A percentile compares a stretch with the other conserved stretches of the same genome.
Conservation (phyloP, 2,113 vertebrate genomes). For the Rhea pennata region DNA sequence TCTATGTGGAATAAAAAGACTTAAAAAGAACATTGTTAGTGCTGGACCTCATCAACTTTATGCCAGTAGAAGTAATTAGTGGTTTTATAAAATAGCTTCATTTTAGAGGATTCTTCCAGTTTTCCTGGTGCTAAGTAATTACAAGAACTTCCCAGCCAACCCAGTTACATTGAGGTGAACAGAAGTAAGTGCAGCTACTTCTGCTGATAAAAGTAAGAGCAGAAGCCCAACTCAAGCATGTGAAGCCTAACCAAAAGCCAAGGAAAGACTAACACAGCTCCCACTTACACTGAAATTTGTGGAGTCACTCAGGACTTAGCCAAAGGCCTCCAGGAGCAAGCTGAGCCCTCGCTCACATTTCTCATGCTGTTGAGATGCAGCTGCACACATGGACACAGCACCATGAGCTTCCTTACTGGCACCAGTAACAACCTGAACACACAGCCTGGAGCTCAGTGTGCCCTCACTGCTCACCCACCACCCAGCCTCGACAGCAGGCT, state of each 20-base stretch:
- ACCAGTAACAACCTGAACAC: fast-evolving
- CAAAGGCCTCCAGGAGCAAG: not conserved
- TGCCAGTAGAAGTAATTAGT: not conserved
- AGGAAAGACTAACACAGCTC: not conserved
- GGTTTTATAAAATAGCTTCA: not conserved
- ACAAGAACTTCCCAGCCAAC: not conserved
- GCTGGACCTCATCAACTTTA: not conserved
- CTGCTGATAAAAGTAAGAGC: not conserved
- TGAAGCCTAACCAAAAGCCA: not conserved
- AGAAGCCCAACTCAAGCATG: not conserved
- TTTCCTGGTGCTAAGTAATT: not conserved
- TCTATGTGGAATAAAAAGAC: not conserved
- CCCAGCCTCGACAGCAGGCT: too few species aligned
- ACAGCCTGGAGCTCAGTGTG: not conserved
- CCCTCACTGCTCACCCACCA: not conserved
- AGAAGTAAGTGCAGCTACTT: not conserved
- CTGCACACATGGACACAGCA: not conserved
- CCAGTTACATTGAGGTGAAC: not conserved
- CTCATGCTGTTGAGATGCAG: not conserved
- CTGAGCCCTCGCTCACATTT: fast-evolving
- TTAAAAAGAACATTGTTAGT: not conserved
- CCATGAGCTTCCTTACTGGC: fast-evolving
- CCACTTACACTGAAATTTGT: fast-evolving
- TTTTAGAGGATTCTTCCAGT: not conserved
- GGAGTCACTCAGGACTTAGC: not conserved